Evolutionary conservation across 2,113 vertebrate genomes (phyloP).

Genomic region (Coturnix japonica): DNA sequence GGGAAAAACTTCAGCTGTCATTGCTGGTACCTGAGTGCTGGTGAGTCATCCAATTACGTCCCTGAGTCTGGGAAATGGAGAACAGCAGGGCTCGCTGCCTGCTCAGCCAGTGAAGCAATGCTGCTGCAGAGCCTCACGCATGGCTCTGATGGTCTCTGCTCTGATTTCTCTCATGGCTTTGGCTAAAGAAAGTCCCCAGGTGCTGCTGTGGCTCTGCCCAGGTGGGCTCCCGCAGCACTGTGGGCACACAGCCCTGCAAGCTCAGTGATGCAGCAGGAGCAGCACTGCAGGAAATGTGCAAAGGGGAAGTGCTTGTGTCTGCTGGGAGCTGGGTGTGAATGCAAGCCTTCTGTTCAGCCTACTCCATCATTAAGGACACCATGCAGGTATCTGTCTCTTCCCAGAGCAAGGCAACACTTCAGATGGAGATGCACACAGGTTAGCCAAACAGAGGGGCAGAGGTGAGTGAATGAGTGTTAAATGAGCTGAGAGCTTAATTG

Average conservation of each 20-base stretch:
- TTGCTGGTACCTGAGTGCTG: neutral
- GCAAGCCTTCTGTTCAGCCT: neutral
- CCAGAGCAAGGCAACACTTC: neutral
- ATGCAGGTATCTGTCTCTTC: rapidly evolving
- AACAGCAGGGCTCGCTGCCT: neutral
- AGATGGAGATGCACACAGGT: neutral
- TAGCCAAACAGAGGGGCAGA: neutral
- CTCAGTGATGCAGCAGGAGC: conserved; percentile 6
- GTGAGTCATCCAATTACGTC: conserved; percentile 22
- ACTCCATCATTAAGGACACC: neutral
- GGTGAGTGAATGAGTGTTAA: neutral
- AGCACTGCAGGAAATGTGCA: neutral
- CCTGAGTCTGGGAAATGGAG: neutral
- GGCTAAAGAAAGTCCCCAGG: neutral
- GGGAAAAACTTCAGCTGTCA: neutral
- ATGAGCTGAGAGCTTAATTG: neutral
- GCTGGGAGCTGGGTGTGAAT: neutral
- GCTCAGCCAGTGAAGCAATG: neutral
- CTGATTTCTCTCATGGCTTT: neutral
- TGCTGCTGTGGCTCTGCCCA: neutral
- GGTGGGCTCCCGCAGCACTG: neutral
- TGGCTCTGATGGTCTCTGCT: neutral
- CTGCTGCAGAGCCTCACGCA: neutral
- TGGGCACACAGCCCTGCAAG: neutral
- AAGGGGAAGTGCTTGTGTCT: neutral